phyloP scores from a whole-genome alignment of 2,888 invertebrate genomes.

The Pilophorus perplexus region DNA sequence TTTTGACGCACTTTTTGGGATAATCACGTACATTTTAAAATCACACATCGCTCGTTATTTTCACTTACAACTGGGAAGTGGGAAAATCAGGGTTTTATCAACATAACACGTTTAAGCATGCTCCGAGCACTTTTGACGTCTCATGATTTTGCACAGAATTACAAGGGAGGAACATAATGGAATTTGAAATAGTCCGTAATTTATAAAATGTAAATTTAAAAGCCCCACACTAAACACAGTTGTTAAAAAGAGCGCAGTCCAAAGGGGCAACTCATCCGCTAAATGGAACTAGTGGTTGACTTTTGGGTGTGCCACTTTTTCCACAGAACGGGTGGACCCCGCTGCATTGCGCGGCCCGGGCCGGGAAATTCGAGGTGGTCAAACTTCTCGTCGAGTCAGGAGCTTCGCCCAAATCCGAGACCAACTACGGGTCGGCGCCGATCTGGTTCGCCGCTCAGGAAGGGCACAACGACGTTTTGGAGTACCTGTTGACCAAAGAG shows the following conservation, averaged over 20 bases:
- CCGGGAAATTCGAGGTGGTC: conserved; percentile 92
- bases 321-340: conserved; percentile 87
- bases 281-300: neutral
- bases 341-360: conserved; percentile 88
- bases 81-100: too few species aligned
- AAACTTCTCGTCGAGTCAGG: conserved; percentile 92
- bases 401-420: conserved; percentile 91
- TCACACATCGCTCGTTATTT: too few species aligned
- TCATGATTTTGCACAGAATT: too few species aligned
- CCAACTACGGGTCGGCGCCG: conserved; percentile 93
- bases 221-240: too few species aligned
- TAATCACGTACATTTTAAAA: too few species aligned
- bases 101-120: too few species aligned
- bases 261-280: neutral
- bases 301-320: neutral
- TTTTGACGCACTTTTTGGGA: too few species aligned
- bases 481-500: conserved; percentile 94
- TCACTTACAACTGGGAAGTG: too few species aligned
- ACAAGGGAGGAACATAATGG: too few species aligned
- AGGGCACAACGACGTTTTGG: conserved; percentile 92
- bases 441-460: conserved; percentile 98
- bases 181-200: too few species aligned
- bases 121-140: too few species aligned
- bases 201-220: too few species aligned
- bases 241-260: neutral